Evolutionary conservation across 2,888 invertebrate genomes (phyloP).

Genomic region (Liopterus haemorrhoidalis): DNA sequence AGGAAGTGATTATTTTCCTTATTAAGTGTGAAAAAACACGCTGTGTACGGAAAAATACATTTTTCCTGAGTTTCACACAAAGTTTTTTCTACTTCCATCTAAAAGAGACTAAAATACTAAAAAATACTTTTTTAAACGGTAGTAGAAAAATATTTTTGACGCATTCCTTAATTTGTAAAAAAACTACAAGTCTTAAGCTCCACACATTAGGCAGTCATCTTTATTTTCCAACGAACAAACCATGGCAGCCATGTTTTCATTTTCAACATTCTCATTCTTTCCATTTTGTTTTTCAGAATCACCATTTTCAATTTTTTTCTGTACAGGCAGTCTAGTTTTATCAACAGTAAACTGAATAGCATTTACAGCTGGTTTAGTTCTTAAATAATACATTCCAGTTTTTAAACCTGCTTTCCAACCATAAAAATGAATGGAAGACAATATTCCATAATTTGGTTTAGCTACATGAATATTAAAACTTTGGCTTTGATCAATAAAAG

Average conservation of each 20-base stretch:
- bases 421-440: slow-evolving; percentile 97
- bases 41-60: too few relatives aligned
- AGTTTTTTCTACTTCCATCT: too few relatives aligned
- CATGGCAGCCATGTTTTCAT: slow-evolving; percentile 65
- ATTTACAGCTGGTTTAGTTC: slow-evolving; percentile 93
- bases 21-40: too few relatives aligned
- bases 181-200: too few relatives aligned
- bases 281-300: slow-evolving; percentile 39
- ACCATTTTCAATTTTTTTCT: slow-evolving; percentile 24
- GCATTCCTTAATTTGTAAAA: too few relatives aligned
- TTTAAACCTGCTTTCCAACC: slow-evolving; percentile 96
- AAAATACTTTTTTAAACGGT: too few relatives aligned
- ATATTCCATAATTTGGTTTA: slow-evolving; percentile 84
- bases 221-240: slow-evolving; percentile 82
- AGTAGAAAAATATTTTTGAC: too few relatives aligned
- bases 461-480: slow-evolving; percentile 97
- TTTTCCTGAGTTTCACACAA: too few relatives aligned
- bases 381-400: slow-evolving; percentile 98
- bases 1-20: too few relatives aligned
- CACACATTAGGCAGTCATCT: slow-evolving; percentile 83
- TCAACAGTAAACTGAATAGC: slow-evolving; percentile 98
- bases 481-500: slow-evolving; percentile 98
- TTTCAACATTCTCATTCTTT: slow-evolving; percentile 43
- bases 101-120: too few relatives aligned
- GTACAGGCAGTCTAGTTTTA: slow-evolving; percentile 59